A percentile compares a stretch with the other conserved stretches of the same genome.
phyloP scores from a whole-genome alignment of 2,113 vertebrate genomes.

The Coregonus clupeaformis region DNA sequence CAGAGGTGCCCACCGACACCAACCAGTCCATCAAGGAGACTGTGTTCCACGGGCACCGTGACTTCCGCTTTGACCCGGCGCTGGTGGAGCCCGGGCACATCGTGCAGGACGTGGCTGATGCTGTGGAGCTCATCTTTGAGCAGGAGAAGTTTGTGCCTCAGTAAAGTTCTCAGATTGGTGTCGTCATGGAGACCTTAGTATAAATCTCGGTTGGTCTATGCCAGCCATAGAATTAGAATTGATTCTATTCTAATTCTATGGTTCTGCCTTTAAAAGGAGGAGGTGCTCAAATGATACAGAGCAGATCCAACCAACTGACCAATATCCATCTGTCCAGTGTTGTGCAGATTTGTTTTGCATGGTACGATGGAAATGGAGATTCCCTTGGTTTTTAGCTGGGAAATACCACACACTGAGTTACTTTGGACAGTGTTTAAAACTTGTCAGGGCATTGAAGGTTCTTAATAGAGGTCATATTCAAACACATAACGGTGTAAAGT shows the following conservation, averaged over 20 bases:
- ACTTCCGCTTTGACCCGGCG: conserved; percentile 82
- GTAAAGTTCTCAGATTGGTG: conserved; percentile 16
- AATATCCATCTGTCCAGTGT: not conserved
- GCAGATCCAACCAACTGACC: not conserved
- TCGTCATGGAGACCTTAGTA: not conserved
- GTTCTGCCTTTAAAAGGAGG: not conserved
- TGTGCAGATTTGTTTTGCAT: not conserved
- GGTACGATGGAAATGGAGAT: not conserved
- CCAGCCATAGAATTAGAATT: no score
- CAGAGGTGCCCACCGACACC: conserved; percentile 57
- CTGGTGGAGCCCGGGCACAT: conserved; percentile 80
- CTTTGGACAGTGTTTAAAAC: conserved; percentile 24
- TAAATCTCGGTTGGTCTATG: not conserved
- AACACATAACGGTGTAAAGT: conserved; percentile 4
- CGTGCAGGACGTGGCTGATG: conserved; percentile 81
- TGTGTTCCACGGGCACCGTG: conserved; percentile 87
- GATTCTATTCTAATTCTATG: no score
- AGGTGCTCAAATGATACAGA: not conserved
- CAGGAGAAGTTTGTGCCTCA: conserved; percentile 78
- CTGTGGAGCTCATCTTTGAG: conserved; percentile 85
- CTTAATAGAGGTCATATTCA: conserved; percentile 19
- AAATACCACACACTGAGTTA: conserved; percentile 22
- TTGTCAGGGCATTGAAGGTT: conserved; percentile 37
- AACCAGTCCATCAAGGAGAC: conserved; percentile 63
- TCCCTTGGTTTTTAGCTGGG: not conserved